Percentiles rank a stretch among this genome's conserved stretches.
phyloP scores from a whole-genome alignment of 2,888 invertebrate species.

The Tetragonisca angustula region DNA sequence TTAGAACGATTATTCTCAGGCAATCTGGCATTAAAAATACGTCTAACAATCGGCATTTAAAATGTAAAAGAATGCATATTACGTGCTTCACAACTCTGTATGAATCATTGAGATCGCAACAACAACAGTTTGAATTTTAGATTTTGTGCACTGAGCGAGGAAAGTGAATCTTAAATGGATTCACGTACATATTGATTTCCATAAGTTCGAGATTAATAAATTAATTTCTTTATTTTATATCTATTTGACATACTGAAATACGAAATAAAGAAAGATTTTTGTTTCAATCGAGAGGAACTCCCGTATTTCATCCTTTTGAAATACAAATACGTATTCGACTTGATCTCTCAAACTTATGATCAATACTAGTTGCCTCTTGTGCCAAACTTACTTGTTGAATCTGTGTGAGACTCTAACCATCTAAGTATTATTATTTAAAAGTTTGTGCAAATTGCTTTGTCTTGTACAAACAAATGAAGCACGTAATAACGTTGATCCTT shows the following conservation, averaged over 20 bases:
- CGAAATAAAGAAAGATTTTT: background rate
- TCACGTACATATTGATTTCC: background rate
- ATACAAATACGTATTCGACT: background rate
- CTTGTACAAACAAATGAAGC: slow-evolving; percentile 32
- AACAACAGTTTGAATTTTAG: slow-evolving; percentile 6
- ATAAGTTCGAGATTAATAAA: background rate
- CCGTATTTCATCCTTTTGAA: background rate
- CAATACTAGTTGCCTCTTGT: slow-evolving; percentile 11
- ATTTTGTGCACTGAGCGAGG: slow-evolving; percentile 40
- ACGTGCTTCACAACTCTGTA: slow-evolving; percentile 13
- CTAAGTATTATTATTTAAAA: background rate
- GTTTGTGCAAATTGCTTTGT: slow-evolving; percentile 33
- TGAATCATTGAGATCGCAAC: background rate
- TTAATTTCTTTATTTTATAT: background rate
- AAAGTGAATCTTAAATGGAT: background rate
- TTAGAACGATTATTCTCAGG: slow-evolving; percentile 25
- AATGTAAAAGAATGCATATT: background rate
- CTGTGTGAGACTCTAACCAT: too few species aligned
- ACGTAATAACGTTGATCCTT: slow-evolving; percentile 15
- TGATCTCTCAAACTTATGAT: slow-evolving; percentile 8
- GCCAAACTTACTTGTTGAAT: slow-evolving; percentile 1
- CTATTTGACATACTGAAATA: too few species aligned
- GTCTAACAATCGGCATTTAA: background rate
- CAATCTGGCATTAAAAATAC: background rate
- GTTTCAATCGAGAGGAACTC: too few species aligned